Evolutionary conservation across 2,888 invertebrate species (phyloP).

Genomic region (Phortica magna): DNA sequence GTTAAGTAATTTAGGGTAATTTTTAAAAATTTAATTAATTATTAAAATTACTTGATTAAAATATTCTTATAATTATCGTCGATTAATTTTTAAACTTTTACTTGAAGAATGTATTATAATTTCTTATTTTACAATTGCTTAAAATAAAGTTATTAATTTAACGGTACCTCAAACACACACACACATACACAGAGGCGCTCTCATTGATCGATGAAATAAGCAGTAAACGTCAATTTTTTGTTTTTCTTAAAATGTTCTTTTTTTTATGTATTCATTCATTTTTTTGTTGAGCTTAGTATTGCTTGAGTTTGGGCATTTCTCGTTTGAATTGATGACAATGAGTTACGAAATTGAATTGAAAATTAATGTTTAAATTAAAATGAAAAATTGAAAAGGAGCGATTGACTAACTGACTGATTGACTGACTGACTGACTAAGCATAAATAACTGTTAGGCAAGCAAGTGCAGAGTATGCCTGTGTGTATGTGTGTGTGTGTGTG

Average conservation of each 20-base stretch:
- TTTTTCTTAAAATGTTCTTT: not conserved
- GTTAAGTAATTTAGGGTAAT: no score
- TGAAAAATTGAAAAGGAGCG: constrained; percentile 31
- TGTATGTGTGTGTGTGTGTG: not conserved
- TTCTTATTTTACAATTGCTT: not conserved
- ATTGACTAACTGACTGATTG: not conserved
- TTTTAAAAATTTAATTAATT: no score
- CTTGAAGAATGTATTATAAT: not conserved
- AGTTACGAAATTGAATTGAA: constrained; percentile 53
- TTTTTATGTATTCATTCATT: not conserved
- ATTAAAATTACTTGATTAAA: no score
- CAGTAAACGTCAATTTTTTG: not conserved
- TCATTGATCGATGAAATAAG: constrained; percentile 6
- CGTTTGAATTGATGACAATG: constrained; percentile 51
- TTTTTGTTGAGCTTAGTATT: not conserved
- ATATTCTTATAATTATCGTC: no score
- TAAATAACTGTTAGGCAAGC: not conserved
- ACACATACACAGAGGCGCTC: not conserved
- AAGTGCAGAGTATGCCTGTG: not conserved
- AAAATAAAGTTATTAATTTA: constrained; percentile 16
- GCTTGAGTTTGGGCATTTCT: not conserved
- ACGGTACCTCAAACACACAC: not conserved
- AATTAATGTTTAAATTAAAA: constrained; percentile 55
- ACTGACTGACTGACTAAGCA: not conserved
- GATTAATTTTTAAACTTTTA: no score